phyloP scores from a whole-genome alignment of 2,888 invertebrate species.

The Dione juno region DNA sequence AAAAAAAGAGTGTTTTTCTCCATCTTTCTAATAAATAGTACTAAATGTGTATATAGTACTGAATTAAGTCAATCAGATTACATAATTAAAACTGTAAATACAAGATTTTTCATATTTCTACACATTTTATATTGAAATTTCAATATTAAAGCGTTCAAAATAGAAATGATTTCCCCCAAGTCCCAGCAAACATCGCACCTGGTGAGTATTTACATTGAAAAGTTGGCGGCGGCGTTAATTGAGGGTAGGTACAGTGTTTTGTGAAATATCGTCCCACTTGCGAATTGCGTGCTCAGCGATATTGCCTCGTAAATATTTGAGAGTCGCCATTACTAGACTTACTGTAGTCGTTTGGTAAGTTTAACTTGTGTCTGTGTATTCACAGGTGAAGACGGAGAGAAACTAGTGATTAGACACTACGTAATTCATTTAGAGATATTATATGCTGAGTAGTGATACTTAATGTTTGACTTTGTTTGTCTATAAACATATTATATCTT shows the following conservation, averaged over 20 bases:
- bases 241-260: conserved; percentile 51
- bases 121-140: not conserved
- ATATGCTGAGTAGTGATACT: no score
- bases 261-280: conserved; percentile 60
- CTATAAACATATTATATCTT: no score
- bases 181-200: conserved; percentile 14
- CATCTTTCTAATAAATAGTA: no score
- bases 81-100: not conserved
- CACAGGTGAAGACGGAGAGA: not conserved
- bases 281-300: conserved; percentile 51
- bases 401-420: not conserved
- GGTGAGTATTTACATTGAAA: conserved; percentile 22
- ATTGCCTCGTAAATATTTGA: conserved; percentile 59
- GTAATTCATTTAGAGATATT: not conserved
- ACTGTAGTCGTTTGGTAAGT: conserved; percentile 29
- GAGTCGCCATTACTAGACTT: conserved; percentile 33
- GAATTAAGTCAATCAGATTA: not conserved
- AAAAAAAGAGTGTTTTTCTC: no score
- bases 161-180: conserved; percentile 8
- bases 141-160: conserved; percentile 3
- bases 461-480: no score
- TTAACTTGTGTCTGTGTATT: not conserved
- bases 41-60: no score
- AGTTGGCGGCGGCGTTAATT: conserved; percentile 48
- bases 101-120: not conserved